Conservation (phyloP, 2,888 invertebrate species). For the Vesta saturnalis region DNA sequence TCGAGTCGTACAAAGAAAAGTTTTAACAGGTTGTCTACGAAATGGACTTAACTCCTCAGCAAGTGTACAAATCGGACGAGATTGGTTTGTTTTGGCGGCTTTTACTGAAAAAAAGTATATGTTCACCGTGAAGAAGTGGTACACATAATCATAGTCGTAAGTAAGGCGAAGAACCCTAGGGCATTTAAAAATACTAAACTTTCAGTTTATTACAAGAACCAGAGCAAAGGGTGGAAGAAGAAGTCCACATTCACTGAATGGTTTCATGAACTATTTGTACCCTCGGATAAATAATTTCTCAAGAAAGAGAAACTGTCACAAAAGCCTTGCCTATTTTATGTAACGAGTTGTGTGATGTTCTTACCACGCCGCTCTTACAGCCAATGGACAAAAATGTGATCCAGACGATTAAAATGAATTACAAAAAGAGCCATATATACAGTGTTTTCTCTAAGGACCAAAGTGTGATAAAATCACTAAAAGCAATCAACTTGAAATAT, state of each 20-base stretch:
- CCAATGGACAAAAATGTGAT: not conserved
- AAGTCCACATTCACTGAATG: conserved; percentile 12
- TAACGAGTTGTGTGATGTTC: not conserved
- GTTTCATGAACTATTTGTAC: conserved; percentile 25
- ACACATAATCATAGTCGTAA: conserved; percentile 22
- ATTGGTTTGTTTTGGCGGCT: not conserved
- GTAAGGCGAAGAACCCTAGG: conserved; percentile 7
- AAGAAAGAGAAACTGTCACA: not conserved
- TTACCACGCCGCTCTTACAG: not conserved
- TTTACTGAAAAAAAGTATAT: not conserved
- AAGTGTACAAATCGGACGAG: not conserved
- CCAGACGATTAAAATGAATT: not conserved
- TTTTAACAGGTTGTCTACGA: not conserved
- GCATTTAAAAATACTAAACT: conserved; percentile 17
- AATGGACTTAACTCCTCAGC: not conserved
- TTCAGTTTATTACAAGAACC: conserved; percentile 24
- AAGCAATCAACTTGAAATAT: no score
- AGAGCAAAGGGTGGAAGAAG: conserved; percentile 18
- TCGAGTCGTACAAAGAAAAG: not conserved
- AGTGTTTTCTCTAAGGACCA: not conserved
- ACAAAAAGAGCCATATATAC: not conserved
- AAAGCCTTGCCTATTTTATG: conserved; percentile 29
- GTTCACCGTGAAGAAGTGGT: conserved; percentile 8
- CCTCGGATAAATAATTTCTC: no score
- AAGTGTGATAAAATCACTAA: not conserved